Evolutionary conservation across 2,113 vertebrate genomes (phyloP).

Genomic region (Abramis brama): DNA sequence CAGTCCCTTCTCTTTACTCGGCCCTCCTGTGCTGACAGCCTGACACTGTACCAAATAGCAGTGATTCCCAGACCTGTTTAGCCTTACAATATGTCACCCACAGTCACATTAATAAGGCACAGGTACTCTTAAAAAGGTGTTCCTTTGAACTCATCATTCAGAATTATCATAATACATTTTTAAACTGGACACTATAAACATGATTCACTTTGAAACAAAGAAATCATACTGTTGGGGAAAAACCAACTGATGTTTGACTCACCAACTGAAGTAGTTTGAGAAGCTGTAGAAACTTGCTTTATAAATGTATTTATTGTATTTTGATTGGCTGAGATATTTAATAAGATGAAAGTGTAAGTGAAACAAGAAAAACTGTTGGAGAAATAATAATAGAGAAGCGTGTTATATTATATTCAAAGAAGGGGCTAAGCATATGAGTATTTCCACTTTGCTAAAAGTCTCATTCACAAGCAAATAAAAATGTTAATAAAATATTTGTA

Average conservation of each 20-base stretch:
- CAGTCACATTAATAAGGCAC: background rate
- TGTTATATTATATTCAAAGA: background rate
- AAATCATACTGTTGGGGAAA: background rate
- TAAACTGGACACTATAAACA: background rate
- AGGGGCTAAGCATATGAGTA: background rate
- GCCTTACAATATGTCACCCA: background rate
- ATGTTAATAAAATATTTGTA: background rate
- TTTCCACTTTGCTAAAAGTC: background rate
- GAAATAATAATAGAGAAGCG: background rate
- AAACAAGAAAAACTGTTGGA: background rate
- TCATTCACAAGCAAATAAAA: background rate
- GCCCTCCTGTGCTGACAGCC: slow-evolving; percentile 39
- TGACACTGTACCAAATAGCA: background rate
- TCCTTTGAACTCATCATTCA: slow-evolving; percentile 4
- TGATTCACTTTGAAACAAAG: background rate
- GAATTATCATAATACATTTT: background rate
- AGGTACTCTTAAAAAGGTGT: background rate
- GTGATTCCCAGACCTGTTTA: background rate
- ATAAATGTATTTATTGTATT: background rate
- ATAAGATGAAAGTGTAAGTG: background rate
- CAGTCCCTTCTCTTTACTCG: slow-evolving; percentile 10
- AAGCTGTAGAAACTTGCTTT: background rate
- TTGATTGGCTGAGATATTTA: background rate
- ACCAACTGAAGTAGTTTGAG: background rate
- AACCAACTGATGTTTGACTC: background rate